These are phyloP conservation scores for Meiosimyza platycephala DNA, from an alignment of 2,888 invertebrate species.

Conservation along the genomic window DNA sequence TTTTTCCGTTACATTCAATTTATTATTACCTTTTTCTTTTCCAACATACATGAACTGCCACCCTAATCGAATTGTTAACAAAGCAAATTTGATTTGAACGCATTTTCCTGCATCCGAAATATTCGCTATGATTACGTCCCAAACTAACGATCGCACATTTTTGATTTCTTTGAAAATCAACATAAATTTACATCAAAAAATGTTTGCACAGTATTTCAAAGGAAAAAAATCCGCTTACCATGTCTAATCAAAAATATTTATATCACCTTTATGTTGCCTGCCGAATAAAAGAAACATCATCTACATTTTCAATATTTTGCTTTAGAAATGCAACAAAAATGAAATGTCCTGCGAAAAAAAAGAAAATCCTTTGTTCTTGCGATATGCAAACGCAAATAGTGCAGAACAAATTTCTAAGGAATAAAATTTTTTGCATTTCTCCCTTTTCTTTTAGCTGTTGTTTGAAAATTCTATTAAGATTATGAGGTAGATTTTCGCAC, in stretches of 20 bases:
- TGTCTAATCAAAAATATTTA: conserved; percentile 41
- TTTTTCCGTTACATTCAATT: too few species aligned
- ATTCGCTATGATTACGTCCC: conserved; percentile 11
- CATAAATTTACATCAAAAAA: conserved; percentile 23
- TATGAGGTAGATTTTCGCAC: conserved; percentile 48
- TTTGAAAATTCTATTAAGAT: conserved; percentile 32
- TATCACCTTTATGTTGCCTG: conserved; percentile 36
- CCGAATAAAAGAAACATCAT: conserved; percentile 36
- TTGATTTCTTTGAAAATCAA: conserved; percentile 12
- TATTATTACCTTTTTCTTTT: too few species aligned
- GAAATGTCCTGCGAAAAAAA: conserved; percentile 9
- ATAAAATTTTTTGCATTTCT: neutral
- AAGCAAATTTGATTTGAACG: neutral
- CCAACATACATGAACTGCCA: neutral
- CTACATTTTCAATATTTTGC: conserved; percentile 36
- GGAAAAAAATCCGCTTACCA: conserved; percentile 23
- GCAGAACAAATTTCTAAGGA: conserved; percentile 20
- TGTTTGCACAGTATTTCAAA: too few species aligned
- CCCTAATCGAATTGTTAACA: neutral
- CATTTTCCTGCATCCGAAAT: neutral
- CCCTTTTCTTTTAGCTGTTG: neutral
- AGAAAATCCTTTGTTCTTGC: conserved; percentile 21
- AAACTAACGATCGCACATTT: conserved; percentile 19
- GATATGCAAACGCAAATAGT: conserved; percentile 38
- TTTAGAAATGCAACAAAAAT: conserved; percentile 36